Evolutionary conservation across 2,113 vertebrate species (phyloP).

Genomic region (Xenopus borealis): DNA sequence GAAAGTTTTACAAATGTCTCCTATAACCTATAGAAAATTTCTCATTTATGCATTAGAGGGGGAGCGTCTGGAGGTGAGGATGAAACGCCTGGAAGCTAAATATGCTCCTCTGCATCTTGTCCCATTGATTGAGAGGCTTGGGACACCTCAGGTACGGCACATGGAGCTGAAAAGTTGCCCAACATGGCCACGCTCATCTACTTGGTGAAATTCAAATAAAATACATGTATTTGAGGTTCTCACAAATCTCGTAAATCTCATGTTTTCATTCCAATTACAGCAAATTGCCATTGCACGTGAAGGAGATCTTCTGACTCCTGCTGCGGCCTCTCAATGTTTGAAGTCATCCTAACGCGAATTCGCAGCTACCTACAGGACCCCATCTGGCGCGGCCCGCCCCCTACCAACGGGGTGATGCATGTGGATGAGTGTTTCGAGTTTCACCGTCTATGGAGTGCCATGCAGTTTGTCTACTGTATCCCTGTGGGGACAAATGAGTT

Average conservation of each 20-base stretch:
- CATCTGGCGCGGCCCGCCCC: slow-evolving; percentile 94
- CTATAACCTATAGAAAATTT: not conserved
- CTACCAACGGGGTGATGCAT: slow-evolving; percentile 97
- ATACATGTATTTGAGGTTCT: not conserved
- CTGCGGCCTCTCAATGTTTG: slow-evolving; percentile 98
- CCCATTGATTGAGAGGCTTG: slow-evolving; percentile 95
- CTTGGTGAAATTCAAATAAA: too few species aligned
- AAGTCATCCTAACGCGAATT: slow-evolving; percentile 94
- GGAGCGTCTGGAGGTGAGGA: slow-evolving; percentile 95
- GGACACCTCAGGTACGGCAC: slow-evolving; percentile 87
- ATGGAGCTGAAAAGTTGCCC: too few species aligned
- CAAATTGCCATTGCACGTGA: slow-evolving; percentile 98
- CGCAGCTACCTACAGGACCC: slow-evolving; percentile 94
- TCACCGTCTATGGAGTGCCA: slow-evolving; percentile 97
- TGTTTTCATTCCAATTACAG: slow-evolving; percentile 58
- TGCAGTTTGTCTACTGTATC: slow-evolving; percentile 99
- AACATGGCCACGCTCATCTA: too few species aligned
- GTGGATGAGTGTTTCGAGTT: slow-evolving; percentile 98
- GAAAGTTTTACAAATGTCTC: too few species aligned
- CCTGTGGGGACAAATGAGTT: slow-evolving; percentile 97
- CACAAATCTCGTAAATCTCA: not conserved
- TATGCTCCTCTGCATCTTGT: slow-evolving; percentile 98
- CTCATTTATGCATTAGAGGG: slow-evolving; percentile 78
- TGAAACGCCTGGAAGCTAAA: slow-evolving; percentile 97
- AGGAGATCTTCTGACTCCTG: slow-evolving; percentile 96